Conservation (phyloP, 2,113 vertebrate genomes). For the Perca schrenkii region DNA sequence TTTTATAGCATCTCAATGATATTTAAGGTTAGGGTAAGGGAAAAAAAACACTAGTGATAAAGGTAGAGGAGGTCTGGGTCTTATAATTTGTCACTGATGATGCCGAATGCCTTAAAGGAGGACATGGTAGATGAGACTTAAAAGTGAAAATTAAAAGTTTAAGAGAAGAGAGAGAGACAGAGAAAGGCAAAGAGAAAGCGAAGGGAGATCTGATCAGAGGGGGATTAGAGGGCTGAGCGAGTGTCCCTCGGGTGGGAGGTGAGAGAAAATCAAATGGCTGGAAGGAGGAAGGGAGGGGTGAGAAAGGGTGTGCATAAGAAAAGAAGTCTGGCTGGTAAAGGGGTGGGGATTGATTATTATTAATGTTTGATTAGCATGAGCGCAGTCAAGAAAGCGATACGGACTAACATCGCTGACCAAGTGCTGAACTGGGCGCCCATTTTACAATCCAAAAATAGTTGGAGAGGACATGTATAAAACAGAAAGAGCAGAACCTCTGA, state of each 20-base stretch:
- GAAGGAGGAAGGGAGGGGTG: slow-evolving; percentile 16
- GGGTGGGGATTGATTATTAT: slow-evolving; percentile 51
- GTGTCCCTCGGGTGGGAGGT: slow-evolving; percentile 40
- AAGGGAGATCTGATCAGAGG: slow-evolving; percentile 26
- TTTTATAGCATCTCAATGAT: too few species aligned
- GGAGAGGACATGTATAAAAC: slow-evolving; percentile 60
- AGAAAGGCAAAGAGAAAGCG: slow-evolving; percentile 1
- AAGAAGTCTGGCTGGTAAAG: slow-evolving; percentile 30
- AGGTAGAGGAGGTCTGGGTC: slow-evolving; percentile 8
- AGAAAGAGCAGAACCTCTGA: slow-evolving; percentile 34
- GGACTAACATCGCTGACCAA: slow-evolving; percentile 15
- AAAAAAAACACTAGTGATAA: background rate
- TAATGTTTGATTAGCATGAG: slow-evolving; percentile 66
- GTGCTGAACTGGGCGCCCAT: slow-evolving; percentile 15
- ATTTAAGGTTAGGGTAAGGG: background rate
- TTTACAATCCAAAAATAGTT: slow-evolving; percentile 64
- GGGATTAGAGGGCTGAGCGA: slow-evolving; percentile 43
- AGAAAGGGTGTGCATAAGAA: slow-evolving; percentile 30
- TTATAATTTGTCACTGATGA: slow-evolving; percentile 48
- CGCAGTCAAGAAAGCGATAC: slow-evolving; percentile 38
- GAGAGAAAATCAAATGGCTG: slow-evolving; percentile 45
- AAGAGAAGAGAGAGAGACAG: slow-evolving; percentile 33
- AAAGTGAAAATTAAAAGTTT: slow-evolving; percentile 62
- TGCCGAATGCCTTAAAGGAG: slow-evolving; percentile 41
- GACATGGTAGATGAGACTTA: slow-evolving; percentile 29